Evolutionary conservation across 1,140 invertebrate species (phyloP).

Genomic region (Galleria mellonella): DNA sequence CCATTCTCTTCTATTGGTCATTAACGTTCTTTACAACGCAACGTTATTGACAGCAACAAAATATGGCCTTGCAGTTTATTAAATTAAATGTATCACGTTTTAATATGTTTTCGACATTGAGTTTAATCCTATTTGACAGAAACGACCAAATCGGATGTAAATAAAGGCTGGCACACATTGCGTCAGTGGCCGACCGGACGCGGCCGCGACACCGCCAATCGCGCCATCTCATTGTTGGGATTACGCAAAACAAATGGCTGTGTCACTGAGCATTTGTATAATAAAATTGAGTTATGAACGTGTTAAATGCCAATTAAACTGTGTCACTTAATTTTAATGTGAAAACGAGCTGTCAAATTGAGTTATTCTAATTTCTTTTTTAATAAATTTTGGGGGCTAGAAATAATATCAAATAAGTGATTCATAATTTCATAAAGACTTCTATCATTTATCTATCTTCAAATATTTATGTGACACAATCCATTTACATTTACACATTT

Average conservation of each 20-base stretch:
- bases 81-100: constrained; percentile 8
- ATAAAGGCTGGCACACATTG: constrained; percentile 15
- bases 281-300: not conserved
- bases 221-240: constrained; percentile 26
- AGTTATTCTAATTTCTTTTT: constrained; percentile 21
- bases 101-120: constrained; percentile 7
- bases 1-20: too few relatives aligned
- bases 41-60: not conserved
- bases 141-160: constrained; percentile 12
- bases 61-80: constrained; percentile 4
- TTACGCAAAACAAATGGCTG: constrained; percentile 19
- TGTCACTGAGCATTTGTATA: constrained; percentile 8
- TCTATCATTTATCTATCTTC: too few relatives aligned
- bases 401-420: too few relatives aligned
- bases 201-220: constrained; percentile 17
- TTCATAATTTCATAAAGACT: too few relatives aligned
- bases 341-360: too few relatives aligned
- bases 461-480: too few relatives aligned
- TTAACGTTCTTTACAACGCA: too few relatives aligned
- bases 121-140: constrained; percentile 24
- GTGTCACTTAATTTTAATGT: not conserved
- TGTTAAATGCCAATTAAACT: not conserved
- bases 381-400: too few relatives aligned
- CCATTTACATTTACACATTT: too few relatives aligned
- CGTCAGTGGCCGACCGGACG: constrained; percentile 24